These are phyloP conservation scores for Sycobia sp. DNA, from an alignment of 1,140 invertebrate species.

Conservation along the genomic window DNA sequence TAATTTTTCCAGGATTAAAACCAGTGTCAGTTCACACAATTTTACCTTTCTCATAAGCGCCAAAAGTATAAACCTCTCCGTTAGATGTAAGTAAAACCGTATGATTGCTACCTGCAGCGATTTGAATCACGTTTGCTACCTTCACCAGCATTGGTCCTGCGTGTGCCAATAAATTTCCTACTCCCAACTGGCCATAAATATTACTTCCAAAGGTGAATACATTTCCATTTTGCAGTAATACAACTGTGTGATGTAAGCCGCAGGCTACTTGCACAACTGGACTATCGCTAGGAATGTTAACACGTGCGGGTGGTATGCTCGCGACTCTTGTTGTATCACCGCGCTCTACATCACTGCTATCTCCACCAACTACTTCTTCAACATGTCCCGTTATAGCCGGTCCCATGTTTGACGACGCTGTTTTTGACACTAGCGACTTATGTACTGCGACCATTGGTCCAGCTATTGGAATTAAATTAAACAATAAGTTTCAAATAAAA, in stretches of 20 bases:
- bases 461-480: background rate
- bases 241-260: conserved; percentile 87
- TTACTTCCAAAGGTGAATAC: conserved; percentile 94
- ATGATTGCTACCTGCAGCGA: conserved; percentile 95
- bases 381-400: background rate
- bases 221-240: conserved; percentile 71
- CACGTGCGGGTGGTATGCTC: conserved; percentile 79
- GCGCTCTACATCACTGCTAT: conserved; percentile 67
- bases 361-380: conserved; percentile 58
- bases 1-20: too few species aligned
- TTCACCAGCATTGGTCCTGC: conserved; percentile 78
- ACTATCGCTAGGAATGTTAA: conserved; percentile 71
- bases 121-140: conserved; percentile 72
- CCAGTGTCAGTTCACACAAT: too few species aligned
- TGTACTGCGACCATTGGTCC: conserved; percentile 3
- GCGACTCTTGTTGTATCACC: conserved; percentile 70
- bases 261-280: conserved; percentile 83
- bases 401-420: background rate
- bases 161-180: conserved; percentile 79
- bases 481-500: too few species aligned
- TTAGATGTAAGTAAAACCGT: conserved; percentile 87
- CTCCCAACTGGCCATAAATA: conserved; percentile 90
- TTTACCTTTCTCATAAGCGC: conserved; percentile 79
- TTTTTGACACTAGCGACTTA: background rate
- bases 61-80: conserved; percentile 93